phyloP scores from a whole-genome alignment of 2,797 vertebrate genomes.

The Rousettus madagascariensis region DNA sequence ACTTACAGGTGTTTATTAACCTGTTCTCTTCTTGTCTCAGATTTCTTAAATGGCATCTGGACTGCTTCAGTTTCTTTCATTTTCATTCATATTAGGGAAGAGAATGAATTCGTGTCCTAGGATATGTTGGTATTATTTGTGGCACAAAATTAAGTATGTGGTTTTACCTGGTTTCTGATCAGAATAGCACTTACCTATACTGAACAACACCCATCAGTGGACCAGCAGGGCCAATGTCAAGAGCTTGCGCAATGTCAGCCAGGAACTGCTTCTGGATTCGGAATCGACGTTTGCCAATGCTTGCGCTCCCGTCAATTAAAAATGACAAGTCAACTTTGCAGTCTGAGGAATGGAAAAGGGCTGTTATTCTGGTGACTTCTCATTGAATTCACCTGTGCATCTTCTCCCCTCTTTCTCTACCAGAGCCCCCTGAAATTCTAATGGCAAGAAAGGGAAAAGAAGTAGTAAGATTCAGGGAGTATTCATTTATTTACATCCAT shows the following conservation, averaged over 20 bases:
- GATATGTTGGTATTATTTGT: neutral
- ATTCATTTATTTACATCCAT: neutral
- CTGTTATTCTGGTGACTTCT: neutral
- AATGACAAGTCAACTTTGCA: constrained; percentile 96
- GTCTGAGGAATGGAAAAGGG: constrained; percentile 82
- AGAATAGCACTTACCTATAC: constrained; percentile 89
- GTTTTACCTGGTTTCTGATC: neutral
- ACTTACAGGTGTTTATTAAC: neutral
- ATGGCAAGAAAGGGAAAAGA: neutral
- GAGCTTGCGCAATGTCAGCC: constrained; percentile 88
- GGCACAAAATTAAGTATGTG: neutral
- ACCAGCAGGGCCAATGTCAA: constrained; percentile 90
- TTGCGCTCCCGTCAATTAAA: constrained; percentile 96
- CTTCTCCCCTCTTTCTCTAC: neutral
- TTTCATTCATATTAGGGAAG: neutral
- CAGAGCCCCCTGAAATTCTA: neutral
- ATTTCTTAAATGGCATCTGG: neutral
- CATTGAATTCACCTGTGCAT: rapidly evolving
- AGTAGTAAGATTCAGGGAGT: neutral
- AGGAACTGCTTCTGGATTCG: constrained; percentile 97
- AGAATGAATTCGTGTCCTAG: neutral
- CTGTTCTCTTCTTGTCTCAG: neutral
- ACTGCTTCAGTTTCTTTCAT: neutral
- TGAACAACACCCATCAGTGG: constrained; percentile 97
- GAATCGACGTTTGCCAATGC: constrained; percentile 96